A percentile compares a stretch with the other conserved stretches of the same genome.
Conservation (phyloP, 2,888 invertebrate species). For the Leptopterna dolabrata region DNA sequence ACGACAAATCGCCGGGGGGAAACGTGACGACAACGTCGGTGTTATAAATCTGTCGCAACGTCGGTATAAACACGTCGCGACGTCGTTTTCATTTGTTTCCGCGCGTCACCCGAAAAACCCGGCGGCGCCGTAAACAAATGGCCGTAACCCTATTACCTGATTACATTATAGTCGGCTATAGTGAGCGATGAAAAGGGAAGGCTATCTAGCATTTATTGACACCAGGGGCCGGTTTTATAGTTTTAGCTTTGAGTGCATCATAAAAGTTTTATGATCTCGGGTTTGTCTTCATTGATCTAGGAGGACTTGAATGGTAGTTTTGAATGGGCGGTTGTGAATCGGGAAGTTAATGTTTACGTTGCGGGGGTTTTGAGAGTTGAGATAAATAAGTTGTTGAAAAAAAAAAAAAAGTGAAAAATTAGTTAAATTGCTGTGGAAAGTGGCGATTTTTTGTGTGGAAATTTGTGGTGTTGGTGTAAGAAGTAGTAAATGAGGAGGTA, state of each 20-base stretch:
- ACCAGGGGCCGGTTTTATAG: slow-evolving; percentile 27
- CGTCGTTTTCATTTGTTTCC: no score
- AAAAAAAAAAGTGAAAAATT: no score
- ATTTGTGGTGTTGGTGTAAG: no score
- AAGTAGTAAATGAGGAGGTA: neutral
- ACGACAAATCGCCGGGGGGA: no score
- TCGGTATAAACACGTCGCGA: no score
- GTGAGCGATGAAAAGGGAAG: neutral
- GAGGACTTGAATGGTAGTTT: slow-evolving; percentile 26
- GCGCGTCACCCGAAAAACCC: neutral
- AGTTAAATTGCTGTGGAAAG: no score
- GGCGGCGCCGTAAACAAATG: neutral
- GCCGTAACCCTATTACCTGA: neutral
- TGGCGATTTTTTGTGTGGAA: no score
- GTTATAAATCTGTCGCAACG: no score
- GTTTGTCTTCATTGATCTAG: slow-evolving; percentile 42
- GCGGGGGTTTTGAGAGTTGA: neutral
- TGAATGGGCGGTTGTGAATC: slow-evolving; percentile 19
- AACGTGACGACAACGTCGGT: no score
- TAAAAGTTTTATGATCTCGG: slow-evolving; percentile 26
- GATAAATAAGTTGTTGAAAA: no score
- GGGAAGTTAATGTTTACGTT: neutral
- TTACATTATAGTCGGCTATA: neutral
- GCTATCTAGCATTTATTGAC: slow-evolving; percentile 9
- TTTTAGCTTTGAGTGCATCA: slow-evolving; percentile 38